Conservation (phyloP, 2,113 vertebrate genomes). For the Lamprologus callipterus region DNA sequence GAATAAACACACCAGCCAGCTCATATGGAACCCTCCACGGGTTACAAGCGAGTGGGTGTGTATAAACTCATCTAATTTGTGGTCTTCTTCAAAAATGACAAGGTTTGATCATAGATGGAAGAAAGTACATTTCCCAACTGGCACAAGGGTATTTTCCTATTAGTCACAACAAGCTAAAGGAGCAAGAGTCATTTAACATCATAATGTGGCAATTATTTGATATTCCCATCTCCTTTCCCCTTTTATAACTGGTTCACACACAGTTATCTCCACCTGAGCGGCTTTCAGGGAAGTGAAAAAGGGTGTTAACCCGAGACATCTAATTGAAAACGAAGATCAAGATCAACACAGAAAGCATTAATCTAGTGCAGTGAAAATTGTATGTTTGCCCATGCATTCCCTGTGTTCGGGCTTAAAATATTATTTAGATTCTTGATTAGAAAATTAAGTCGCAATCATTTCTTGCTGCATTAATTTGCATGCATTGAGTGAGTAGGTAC, state of each 20-base stretch:
- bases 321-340: neutral
- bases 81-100: constrained; percentile 48
- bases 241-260: neutral
- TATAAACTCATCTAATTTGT: constrained; percentile 54
- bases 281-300: neutral
- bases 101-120: constrained; percentile 42
- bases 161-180: constrained; percentile 19
- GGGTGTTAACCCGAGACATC: neutral
- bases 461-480: neutral
- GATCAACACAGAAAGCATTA: neutral
- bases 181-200: constrained; percentile 27
- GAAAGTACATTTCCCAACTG: constrained; percentile 27
- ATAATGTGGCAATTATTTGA: constrained; percentile 14
- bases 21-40: constrained; percentile 40
- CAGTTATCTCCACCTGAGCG: neutral
- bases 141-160: constrained; percentile 20
- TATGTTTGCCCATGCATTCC: neutral
- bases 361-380: neutral
- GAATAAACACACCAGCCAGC: constrained; percentile 50
- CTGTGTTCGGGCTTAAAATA: neutral
- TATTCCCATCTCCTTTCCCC: neutral
- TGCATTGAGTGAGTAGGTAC: neutral
- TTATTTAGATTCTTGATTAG: neutral
- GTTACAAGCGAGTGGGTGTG: constrained; percentile 56
- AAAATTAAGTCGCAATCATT: neutral